A percentile compares a stretch with the other conserved stretches of the same genome.
These are phyloP conservation scores for Sebastes glaucus DNA, from an alignment of 2,797 vertebrate genomes.

Conservation along the genomic window DNA sequence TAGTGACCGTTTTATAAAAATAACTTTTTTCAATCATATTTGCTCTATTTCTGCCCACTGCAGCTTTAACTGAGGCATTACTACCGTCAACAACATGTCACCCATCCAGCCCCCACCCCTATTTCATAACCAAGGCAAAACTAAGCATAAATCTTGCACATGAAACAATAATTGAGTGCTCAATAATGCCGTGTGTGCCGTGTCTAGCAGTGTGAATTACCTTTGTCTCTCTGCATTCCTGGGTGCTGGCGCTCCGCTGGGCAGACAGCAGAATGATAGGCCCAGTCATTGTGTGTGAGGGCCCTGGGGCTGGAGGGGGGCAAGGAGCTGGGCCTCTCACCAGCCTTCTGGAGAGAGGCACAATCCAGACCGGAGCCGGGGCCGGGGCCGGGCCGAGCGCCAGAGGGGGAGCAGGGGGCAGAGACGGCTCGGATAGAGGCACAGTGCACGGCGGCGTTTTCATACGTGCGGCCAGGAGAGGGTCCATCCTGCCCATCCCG, in stretches of 20 bases:
- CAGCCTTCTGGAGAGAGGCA: constrained; percentile 70
- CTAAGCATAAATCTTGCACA: neutral
- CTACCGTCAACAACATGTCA: constrained; percentile 17
- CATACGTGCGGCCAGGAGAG: constrained; percentile 46
- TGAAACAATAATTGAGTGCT: constrained; percentile 44
- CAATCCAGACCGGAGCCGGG: constrained; percentile 61
- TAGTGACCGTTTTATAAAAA: too few relatives aligned
- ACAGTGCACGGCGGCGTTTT: constrained; percentile 46
- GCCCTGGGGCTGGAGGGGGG: constrained; percentile 79
- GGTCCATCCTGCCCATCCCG: constrained; percentile 72
- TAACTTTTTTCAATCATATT: too few relatives aligned
- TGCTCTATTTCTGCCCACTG: too few relatives aligned
- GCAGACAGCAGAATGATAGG: constrained; percentile 72
- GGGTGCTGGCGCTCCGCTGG: constrained; percentile 74
- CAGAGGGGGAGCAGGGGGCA: constrained; percentile 78
- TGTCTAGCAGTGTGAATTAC: constrained; percentile 67
- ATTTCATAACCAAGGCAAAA: constrained; percentile 15
- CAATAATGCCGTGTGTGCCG: constrained; percentile 5
- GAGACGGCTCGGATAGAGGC: constrained; percentile 59
- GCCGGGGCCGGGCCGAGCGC: constrained; percentile 53
- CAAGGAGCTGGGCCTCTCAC: constrained; percentile 80
- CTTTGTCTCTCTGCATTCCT: constrained; percentile 79
- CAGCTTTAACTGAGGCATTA: neutral
- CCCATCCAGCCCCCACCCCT: neutral
- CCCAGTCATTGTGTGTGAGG: constrained; percentile 79